Evolutionary conservation across 1,140 invertebrate genomes (phyloP), one percentile per base, ranked within the genome.

Genomic region (Bombus impatiens): DNA sequence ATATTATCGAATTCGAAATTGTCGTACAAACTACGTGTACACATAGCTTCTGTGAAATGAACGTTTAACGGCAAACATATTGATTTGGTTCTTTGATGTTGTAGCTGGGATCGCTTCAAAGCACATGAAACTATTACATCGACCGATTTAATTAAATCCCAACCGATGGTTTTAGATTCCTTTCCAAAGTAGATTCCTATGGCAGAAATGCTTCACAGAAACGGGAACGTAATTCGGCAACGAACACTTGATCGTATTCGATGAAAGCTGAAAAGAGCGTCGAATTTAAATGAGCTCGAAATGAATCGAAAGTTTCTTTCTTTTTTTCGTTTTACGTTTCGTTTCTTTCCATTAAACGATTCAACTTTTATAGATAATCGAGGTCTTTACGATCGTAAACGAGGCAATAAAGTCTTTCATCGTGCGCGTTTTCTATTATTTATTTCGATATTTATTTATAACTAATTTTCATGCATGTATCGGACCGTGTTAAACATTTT

Each of bases 11-110:
- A 67, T 47, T 47, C 12, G 62, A 47, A n/a, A 35, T 25, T 68
- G 42, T 47, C 22, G 35, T 80, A 53, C 32, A 37, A 70, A 53
- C 13, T 80, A 68, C 62, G 3, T 0, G 78, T 28, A 32, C n/a
- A 3, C 65, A 2, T 67, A 35, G 32, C 59, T 35, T 10, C 1
- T 12, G 2, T 37, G 28, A 67, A 78, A 78, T 67, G 77, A 78
- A 44, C 59, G 77, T 67, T 78, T 35, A 78, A 44, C 40, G 12
- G n/a, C n/a, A 80, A 70, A 44, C 65, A 28, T 28, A 80, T 68
- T 35, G 47, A 35, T 44, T 13, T 42, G 25, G 47, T 80, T 70
- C 32, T 47, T n/a, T 53, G 74, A 76, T 35, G 74, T 53, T 53
- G 44, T 32, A 32, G 18, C 18, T 12, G n/a, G 22, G 10, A 53